phyloP scores from a whole-genome alignment of 2,113 vertebrate species.

The Fulmarus glacialis region DNA sequence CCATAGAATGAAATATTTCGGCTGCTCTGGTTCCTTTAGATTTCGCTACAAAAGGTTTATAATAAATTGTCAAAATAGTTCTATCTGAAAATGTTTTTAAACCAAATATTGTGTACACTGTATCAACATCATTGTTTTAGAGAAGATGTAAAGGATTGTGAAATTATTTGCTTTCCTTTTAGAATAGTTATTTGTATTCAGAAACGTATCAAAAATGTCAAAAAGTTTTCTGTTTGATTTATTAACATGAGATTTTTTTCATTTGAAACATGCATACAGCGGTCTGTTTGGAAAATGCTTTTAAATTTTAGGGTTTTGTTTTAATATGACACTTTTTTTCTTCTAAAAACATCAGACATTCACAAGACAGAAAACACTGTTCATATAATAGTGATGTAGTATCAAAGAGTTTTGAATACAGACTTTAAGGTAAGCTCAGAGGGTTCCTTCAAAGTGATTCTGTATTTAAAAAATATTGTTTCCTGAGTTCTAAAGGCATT shows the following conservation, averaged over 20 bases:
- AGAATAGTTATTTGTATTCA: background rate
- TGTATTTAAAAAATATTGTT: background rate
- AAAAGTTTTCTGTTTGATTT: background rate
- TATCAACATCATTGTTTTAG: background rate
- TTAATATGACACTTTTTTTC: background rate
- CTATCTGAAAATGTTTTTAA: background rate
- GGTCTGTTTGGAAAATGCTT: rapidly evolving
- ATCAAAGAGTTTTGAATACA: background rate
- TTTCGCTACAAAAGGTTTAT: background rate
- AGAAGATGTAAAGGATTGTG: background rate
- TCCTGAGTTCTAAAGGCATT: background rate
- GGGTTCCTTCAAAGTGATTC: background rate
- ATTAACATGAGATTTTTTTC: background rate
- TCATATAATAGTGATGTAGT: background rate
- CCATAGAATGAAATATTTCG: background rate
- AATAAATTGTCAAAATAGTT: background rate
- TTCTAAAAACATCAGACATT: background rate
- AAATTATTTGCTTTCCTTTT: background rate
- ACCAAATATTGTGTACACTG: rapidly evolving
- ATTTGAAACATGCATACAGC: background rate
- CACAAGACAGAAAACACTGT: background rate
- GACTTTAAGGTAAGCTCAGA: background rate
- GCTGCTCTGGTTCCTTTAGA: background rate
- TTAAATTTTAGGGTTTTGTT: background rate
- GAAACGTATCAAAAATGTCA: background rate